Conservation (phyloP, 2,888 invertebrate species). For the Macaria liturata region DNA sequence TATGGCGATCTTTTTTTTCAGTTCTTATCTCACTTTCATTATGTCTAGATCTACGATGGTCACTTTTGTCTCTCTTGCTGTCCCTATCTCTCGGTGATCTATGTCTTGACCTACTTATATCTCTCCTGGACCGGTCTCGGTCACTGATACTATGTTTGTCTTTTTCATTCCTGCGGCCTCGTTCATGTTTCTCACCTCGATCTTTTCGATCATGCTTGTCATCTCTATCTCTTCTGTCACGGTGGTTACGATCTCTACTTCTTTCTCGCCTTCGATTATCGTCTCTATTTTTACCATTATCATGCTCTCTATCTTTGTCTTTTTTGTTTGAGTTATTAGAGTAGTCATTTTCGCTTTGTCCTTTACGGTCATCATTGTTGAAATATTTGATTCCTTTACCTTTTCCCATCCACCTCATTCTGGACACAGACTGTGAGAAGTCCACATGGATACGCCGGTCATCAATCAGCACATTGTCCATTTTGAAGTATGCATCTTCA, state of each 20-base stretch:
- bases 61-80: constrained; percentile 9
- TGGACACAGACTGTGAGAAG: constrained; percentile 99
- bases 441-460: constrained; percentile 99
- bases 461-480: constrained; percentile 99
- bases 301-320: constrained; percentile 31
- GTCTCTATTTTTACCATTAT: constrained; percentile 15
- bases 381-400: constrained; percentile 89
- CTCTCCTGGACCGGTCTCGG: constrained; percentile 29
- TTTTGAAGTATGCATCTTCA: constrained; percentile 99
- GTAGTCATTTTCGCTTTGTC: background rate
- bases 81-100: constrained; percentile 18
- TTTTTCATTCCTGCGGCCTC: constrained; percentile 49
- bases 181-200: constrained; percentile 39
- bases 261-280: constrained; percentile 7
- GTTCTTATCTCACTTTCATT: constrained; percentile 1
- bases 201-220: constrained; percentile 35
- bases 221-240: constrained; percentile 37
- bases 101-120: constrained; percentile 28
- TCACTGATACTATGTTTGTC: constrained; percentile 34
- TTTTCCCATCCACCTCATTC: constrained; percentile 95
- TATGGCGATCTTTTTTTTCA: constrained; percentile 15
- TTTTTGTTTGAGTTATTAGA: constrained; percentile 22
- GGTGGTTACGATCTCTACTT: constrained; percentile 30
- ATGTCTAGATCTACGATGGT: constrained; percentile 1
- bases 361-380: constrained; percentile 51